phyloP scores from a whole-genome alignment of 2,113 vertebrate species.

The Ochotona princeps region DNA sequence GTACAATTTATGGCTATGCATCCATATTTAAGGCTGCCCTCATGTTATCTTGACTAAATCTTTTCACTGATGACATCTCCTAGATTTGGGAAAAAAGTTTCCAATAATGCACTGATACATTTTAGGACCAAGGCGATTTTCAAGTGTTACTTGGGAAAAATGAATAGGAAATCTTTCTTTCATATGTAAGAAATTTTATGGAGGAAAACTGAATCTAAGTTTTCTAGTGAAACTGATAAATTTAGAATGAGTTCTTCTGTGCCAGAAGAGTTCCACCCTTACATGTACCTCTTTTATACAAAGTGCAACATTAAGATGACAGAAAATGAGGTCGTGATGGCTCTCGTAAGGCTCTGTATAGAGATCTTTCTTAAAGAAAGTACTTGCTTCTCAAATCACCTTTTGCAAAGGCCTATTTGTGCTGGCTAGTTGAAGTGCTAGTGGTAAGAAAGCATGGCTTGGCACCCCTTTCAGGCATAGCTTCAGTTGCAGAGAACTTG shows the following conservation, averaged over 20 bases:
- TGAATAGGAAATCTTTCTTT: background rate
- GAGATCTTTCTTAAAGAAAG: background rate
- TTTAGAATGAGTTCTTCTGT: constrained; percentile 24
- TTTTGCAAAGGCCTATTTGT: background rate
- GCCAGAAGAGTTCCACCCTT: background rate
- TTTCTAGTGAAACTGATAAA: background rate
- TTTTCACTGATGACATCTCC: background rate
- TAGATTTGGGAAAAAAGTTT: background rate
- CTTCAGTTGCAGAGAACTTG: background rate
- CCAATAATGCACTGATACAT: background rate
- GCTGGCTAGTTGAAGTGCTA: background rate
- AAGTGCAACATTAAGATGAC: background rate
- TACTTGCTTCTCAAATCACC: background rate
- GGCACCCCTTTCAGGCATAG: background rate
- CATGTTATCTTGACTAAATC: background rate
- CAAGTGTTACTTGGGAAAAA: background rate
- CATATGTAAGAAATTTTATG: constrained; percentile 7
- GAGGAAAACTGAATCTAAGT: background rate
- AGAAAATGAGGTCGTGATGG: background rate
- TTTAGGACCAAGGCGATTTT: background rate
- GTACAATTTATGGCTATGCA: background rate
- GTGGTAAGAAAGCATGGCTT: background rate
- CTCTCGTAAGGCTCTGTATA: background rate
- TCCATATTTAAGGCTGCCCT: background rate
- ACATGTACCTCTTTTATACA: background rate